Conservation (phyloP, 2,797 vertebrate species). For the Phylloscopus collybita region DNA sequence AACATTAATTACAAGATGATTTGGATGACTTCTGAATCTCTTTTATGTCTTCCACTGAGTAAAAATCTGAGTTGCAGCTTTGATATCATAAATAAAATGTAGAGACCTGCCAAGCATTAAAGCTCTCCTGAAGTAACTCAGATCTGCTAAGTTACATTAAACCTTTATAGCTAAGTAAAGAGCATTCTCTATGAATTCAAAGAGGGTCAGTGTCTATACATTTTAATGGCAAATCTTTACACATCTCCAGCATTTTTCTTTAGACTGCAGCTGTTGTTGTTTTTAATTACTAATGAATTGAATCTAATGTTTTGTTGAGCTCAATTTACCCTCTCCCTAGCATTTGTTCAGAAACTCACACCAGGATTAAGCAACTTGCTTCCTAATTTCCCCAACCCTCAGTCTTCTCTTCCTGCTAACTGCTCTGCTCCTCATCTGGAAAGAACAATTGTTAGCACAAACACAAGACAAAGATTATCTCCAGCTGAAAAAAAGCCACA, state of each 20-base stretch:
- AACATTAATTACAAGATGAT: slow-evolving; percentile 99
- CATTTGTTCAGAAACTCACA: slow-evolving; percentile 63
- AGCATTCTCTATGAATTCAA: slow-evolving; percentile 87
- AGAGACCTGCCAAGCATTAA: slow-evolving; percentile 89
- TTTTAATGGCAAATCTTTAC: slow-evolving; percentile 62
- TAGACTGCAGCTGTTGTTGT: slow-evolving; percentile 67
- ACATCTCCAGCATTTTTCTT: slow-evolving; percentile 53
- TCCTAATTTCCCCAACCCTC: not conserved
- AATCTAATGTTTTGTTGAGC: slow-evolving; percentile 75
- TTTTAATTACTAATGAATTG: slow-evolving; percentile 77
- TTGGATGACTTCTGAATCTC: slow-evolving; percentile 95
- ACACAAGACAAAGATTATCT: not conserved
- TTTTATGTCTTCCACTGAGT: slow-evolving; percentile 95
- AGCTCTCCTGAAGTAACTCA: slow-evolving; percentile 82
- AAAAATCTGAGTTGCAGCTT: slow-evolving; percentile 93
- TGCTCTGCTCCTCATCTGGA: not conserved
- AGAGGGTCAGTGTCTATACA: slow-evolving; percentile 77
- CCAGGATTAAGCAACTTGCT: not conserved
- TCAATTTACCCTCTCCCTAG: slow-evolving; percentile 72
- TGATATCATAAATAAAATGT: slow-evolving; percentile 98
- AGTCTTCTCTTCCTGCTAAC: not conserved
- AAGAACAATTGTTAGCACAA: not conserved
- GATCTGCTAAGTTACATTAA: slow-evolving; percentile 88
- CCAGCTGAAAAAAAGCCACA: not conserved
- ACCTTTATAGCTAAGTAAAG: slow-evolving; percentile 85